Evolutionary conservation across 1,140 invertebrate species (phyloP).

Genomic region (Cylas formicarius): DNA sequence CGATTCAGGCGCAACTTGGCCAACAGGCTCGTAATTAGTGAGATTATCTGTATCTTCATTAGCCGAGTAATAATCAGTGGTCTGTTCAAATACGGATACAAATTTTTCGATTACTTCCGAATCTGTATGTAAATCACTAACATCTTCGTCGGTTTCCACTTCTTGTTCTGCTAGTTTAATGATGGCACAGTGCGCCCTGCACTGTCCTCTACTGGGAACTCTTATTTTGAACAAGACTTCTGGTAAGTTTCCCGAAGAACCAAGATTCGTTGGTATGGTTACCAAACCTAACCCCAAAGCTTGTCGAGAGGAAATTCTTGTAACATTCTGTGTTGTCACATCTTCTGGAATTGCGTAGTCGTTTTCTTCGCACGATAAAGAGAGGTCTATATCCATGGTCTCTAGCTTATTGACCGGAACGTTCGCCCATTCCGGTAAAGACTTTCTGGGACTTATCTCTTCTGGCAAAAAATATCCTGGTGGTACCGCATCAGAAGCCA

Average conservation of each 20-base stretch:
- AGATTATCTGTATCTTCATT: too few species aligned
- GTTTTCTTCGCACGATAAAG: constrained; percentile 3
- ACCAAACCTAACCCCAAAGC: constrained; percentile 1
- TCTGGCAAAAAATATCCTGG: constrained; percentile 15
- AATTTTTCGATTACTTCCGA: constrained; percentile 1
- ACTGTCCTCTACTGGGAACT: too few species aligned
- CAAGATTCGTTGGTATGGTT: too few species aligned
- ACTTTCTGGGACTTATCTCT: constrained; percentile 2
- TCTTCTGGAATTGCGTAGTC: neutral
- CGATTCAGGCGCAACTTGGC: too few species aligned
- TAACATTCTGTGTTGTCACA: constrained; percentile 1
- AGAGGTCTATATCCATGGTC: neutral
- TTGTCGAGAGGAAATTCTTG: constrained; percentile 14
- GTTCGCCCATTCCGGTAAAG: constrained; percentile 8
- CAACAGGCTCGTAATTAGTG: too few species aligned
- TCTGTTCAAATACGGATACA: too few species aligned
- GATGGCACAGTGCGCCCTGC: constrained; percentile 10
- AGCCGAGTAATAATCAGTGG: too few species aligned
- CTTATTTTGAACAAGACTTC: too few species aligned
- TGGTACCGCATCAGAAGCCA: constrained; percentile 10
- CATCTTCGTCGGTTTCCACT: constrained; percentile 10
- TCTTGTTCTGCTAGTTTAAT: neutral
- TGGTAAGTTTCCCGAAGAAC: too few species aligned
- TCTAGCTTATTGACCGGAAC: neutral
- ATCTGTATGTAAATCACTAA: constrained; percentile 18